phyloP scores from a whole-genome alignment of 2,888 invertebrate genomes.

The Stenoptilia bipunctidactyla region DNA sequence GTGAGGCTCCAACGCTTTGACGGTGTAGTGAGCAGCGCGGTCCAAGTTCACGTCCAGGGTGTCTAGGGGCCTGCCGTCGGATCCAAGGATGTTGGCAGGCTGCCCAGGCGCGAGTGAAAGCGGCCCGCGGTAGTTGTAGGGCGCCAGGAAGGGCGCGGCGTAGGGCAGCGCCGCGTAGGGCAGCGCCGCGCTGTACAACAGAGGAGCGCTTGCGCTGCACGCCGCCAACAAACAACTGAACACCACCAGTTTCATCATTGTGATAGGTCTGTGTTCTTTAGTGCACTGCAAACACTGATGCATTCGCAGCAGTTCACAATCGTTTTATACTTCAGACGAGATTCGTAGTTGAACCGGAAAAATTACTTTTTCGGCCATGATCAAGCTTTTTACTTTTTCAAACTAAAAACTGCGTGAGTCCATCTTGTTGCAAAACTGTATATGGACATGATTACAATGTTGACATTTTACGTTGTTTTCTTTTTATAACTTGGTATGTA shows the following conservation, averaged over 20 bases:
- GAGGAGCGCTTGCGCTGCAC: constrained; percentile 38
- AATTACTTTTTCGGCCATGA: no score
- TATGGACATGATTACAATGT: no score
- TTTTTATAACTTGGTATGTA: no score
- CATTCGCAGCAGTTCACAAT: no score
- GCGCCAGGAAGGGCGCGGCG: constrained; percentile 19
- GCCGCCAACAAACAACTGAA: constrained; percentile 73
- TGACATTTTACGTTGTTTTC: no score
- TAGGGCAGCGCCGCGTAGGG: constrained; percentile 12
- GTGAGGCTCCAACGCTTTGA: constrained; percentile 27
- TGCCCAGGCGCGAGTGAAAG: constrained; percentile 55
- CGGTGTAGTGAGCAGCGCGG: constrained; percentile 49
- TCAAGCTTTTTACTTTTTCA: no score
- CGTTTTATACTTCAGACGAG: no score
- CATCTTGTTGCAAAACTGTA: no score
- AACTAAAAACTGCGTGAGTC: no score
- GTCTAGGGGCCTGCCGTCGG: constrained; percentile 56
- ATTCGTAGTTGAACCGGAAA: no score
- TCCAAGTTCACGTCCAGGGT: constrained; percentile 58
- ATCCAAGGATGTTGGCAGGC: constrained; percentile 50
- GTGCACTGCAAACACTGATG: constrained; percentile 22
- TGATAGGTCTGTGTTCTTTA: constrained; percentile 58
- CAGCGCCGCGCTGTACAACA: constrained; percentile 44
- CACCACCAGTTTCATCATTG: constrained; percentile 71
- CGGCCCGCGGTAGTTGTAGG: constrained; percentile 48